Evolutionary conservation across 2,797 vertebrate species (phyloP).

Genomic region (Myoxocephalus aenaeus): DNA sequence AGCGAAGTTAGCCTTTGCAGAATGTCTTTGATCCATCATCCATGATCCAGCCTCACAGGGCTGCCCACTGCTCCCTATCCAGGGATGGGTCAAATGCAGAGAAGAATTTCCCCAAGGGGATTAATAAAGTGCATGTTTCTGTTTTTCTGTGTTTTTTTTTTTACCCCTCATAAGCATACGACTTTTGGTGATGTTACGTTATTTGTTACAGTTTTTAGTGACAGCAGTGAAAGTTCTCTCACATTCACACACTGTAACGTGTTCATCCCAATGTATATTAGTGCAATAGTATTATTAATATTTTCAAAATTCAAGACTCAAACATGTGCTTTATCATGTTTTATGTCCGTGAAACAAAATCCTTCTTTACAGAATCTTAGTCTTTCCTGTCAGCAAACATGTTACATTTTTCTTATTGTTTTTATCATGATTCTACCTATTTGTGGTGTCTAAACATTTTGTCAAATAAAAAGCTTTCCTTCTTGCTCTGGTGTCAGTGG

Average conservation of each 20-base stretch:
- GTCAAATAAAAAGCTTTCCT: slow-evolving; percentile 31
- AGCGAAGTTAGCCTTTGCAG: slow-evolving; percentile 8
- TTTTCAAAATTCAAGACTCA: background rate
- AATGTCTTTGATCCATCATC: background rate
- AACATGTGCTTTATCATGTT: background rate
- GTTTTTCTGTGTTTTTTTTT: too few species aligned
- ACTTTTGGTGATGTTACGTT: background rate
- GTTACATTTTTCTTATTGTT: slow-evolving; percentile 5
- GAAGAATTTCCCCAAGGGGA: too few species aligned
- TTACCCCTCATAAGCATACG: background rate
- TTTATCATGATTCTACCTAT: slow-evolving; percentile 3
- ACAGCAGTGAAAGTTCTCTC: background rate
- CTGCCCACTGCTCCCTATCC: too few species aligned
- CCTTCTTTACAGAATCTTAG: background rate
- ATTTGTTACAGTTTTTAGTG: background rate
- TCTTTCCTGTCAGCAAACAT: background rate
- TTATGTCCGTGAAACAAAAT: slow-evolving; percentile 14
- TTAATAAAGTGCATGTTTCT: too few species aligned
- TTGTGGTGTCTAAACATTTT: slow-evolving; percentile 15
- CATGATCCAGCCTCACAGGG: too few species aligned
- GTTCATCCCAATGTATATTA: background rate
- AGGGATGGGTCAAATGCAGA: too few species aligned
- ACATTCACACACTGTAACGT: background rate
- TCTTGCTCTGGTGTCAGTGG: background rate
- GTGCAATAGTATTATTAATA: background rate